Conservation (phyloP, 2,113 vertebrate species). For the Tetraodon nigroviridis region DNA sequence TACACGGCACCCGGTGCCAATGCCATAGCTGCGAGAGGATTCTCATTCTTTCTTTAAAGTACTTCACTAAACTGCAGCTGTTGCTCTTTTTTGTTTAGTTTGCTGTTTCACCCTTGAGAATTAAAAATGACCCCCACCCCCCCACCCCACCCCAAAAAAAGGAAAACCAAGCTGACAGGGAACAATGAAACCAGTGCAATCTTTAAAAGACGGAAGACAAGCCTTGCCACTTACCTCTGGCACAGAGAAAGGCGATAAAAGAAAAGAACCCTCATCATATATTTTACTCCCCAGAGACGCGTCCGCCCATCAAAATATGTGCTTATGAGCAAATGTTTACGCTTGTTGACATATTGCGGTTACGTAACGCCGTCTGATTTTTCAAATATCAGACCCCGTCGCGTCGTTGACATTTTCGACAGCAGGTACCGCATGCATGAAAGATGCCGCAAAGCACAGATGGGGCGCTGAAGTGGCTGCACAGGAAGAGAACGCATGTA, state of each 20-base stretch:
- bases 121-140: constrained; percentile 45
- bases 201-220: background rate
- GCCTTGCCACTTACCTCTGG: background rate
- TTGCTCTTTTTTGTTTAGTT: constrained; percentile 57
- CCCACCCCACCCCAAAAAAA: no score
- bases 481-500: constrained; percentile 31
- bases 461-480: constrained; percentile 32
- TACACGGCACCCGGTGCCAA: constrained; percentile 15
- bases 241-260: background rate
- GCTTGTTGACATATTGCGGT: constrained; percentile 1
- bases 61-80: constrained; percentile 63
- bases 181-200: constrained; percentile 2
- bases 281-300: background rate
- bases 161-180: background rate
- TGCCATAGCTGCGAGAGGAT: constrained; percentile 51
- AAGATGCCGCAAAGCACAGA: constrained; percentile 38
- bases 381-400: constrained; percentile 6
- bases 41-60: constrained; percentile 71
- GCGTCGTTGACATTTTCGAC: constrained; percentile 34
- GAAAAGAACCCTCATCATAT: background rate
- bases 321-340: background rate
- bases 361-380: constrained; percentile 1
- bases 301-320: background rate
- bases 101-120: constrained; percentile 57
- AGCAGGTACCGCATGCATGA: constrained; percentile 39